These are phyloP conservation scores for Urocynchramus pylzowi DNA, from an alignment of 2,113 vertebrate genomes.

Conservation along the genomic window DNA sequence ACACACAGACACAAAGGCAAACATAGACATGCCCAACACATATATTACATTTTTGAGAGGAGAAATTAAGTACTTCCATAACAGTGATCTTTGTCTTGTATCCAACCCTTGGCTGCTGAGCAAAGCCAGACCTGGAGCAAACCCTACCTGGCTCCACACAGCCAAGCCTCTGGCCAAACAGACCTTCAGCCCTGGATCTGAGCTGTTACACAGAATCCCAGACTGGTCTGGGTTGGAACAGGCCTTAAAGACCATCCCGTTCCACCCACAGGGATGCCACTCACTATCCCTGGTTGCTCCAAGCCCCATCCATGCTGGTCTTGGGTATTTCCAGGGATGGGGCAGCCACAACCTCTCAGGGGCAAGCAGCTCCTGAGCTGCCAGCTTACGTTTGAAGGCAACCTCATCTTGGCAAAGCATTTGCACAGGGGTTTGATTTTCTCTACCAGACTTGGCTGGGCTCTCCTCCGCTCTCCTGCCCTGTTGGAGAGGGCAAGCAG, in stretches of 20 bases:
- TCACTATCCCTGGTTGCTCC: neutral
- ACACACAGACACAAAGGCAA: neutral
- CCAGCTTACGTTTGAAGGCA: neutral
- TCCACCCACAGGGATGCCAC: neutral
- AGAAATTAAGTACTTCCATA: neutral
- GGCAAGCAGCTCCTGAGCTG: neutral
- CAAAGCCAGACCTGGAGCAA: neutral
- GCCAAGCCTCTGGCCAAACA: neutral
- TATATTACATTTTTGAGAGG: neutral
- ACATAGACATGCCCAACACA: neutral
- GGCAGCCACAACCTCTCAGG: neutral
- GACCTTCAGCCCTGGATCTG: neutral
- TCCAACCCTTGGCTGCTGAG: neutral
- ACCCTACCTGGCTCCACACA: neutral
- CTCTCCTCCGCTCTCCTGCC: neutral
- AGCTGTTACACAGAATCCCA: neutral
- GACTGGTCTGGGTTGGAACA: neutral
- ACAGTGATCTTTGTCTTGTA: no score
- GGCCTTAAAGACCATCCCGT: neutral
- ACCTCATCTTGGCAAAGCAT: neutral
- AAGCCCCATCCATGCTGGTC: rapidly evolving
- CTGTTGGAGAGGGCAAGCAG: neutral
- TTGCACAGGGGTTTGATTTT: neutral
- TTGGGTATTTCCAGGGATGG: neutral
- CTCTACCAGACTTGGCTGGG: no score